Conservation (phyloP, 1,140 invertebrate species). For the Nephila pilipes region DNA sequence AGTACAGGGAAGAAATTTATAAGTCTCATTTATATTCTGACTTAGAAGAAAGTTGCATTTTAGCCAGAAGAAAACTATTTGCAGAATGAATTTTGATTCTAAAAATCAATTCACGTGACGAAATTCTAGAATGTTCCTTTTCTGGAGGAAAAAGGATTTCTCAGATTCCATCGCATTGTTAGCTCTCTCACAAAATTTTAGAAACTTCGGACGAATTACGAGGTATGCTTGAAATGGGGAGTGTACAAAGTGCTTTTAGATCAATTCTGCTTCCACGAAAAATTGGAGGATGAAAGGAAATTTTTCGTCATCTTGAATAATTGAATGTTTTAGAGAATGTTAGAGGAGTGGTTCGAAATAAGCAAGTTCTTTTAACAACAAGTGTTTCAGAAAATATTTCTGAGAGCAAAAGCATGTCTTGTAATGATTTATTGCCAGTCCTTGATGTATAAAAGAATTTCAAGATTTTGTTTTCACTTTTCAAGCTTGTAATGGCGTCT, state of each 20-base stretch:
- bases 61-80: background rate
- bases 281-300: background rate
- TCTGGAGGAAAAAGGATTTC: background rate
- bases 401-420: too few species aligned
- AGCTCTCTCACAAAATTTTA: background rate
- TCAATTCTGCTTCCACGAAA: background rate
- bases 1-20: background rate
- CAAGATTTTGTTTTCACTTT: too few species aligned
- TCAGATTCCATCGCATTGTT: background rate
- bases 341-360: too few species aligned
- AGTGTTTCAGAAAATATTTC: too few species aligned
- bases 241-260: background rate
- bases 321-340: background rate
- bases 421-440: too few species aligned
- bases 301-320: background rate
- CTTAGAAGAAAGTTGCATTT: constrained; percentile 36
- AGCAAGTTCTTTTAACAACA: too few species aligned
- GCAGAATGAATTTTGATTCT: constrained; percentile 23
- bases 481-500: too few species aligned
- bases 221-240: background rate
- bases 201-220: constrained; percentile 8
- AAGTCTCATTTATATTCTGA: constrained; percentile 38
- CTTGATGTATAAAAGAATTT: too few species aligned
- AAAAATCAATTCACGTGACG: constrained; percentile 8
- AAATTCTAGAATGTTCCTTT: background rate